Conservation (phyloP, 1,140 invertebrate genomes). For the Trichoplusia ni region DNA sequence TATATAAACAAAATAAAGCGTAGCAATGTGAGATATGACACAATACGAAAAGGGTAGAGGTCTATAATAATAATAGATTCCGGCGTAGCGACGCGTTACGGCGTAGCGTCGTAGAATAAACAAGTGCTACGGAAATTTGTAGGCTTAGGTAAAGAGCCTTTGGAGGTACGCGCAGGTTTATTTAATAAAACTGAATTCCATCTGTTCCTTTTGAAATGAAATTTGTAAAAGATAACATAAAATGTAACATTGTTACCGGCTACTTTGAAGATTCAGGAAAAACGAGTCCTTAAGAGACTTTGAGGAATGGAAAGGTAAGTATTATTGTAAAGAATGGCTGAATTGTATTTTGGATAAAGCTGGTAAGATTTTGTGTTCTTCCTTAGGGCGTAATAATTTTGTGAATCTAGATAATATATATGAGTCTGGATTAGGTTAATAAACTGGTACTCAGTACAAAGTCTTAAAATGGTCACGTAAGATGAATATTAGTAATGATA, state of each 20-base stretch:
- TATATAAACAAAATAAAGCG: slow-evolving; percentile 26
- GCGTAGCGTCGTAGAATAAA: slow-evolving; percentile 43
- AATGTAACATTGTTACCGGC: slow-evolving; percentile 10
- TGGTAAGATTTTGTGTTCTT: no score
- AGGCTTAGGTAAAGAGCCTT: slow-evolving; percentile 23
- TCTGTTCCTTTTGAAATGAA: slow-evolving; percentile 24
- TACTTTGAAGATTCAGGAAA: slow-evolving; percentile 12
- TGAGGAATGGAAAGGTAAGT: background rate
- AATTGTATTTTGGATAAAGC: background rate
- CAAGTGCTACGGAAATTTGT: slow-evolving; percentile 40
- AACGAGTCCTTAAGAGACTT: slow-evolving; percentile 1
- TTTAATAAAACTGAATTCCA: slow-evolving; percentile 28
- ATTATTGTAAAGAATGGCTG: background rate
- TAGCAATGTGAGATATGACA: slow-evolving; percentile 24
- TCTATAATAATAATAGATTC: slow-evolving; percentile 33
- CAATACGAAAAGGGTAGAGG: slow-evolving; percentile 17
- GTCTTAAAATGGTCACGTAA: no score
- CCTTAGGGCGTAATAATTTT: no score
- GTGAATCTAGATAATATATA: no score
- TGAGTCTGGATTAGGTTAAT: no score
- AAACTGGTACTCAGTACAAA: no score
- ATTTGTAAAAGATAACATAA: slow-evolving; percentile 15
- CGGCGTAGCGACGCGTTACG: slow-evolving; percentile 31
- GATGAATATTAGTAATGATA: no score
- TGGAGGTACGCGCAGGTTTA: slow-evolving; percentile 16